phyloP scores from a whole-genome alignment of 2,888 invertebrate genomes.

The Drosophila phalerata region DNA sequence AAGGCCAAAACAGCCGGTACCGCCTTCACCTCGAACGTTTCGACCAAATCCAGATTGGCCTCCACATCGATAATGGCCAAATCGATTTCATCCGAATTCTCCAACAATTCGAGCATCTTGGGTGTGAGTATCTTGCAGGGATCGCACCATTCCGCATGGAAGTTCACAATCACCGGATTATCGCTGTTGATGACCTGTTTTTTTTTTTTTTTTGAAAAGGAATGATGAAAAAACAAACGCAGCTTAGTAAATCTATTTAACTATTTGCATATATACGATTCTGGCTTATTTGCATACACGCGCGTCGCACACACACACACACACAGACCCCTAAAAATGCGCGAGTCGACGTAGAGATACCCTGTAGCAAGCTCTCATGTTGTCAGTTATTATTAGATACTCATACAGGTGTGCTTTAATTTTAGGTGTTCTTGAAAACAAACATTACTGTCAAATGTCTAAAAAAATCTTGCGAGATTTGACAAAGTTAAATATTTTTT shows the following conservation, averaged over 20 bases:
- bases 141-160: slow-evolving; percentile 96
- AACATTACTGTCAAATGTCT: no score
- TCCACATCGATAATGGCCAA: slow-evolving; percentile 94
- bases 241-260: not conserved
- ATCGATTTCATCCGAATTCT: slow-evolving; percentile 90
- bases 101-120: slow-evolving; percentile 91
- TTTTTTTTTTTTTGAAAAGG: no score
- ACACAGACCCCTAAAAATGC: not conserved
- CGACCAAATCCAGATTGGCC: slow-evolving; percentile 92
- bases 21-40: slow-evolving; percentile 93
- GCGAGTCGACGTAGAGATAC: slow-evolving; percentile 21
- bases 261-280: slow-evolving; percentile 20
- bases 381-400: no score
- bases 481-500: no score
- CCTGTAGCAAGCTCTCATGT: slow-evolving; percentile 13
- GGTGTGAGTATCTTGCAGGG: slow-evolving; percentile 95
- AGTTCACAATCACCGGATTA: slow-evolving; percentile 95
- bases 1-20: slow-evolving; percentile 91
- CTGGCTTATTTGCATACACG: slow-evolving; percentile 63
- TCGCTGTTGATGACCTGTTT: slow-evolving; percentile 91
- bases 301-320: slow-evolving; percentile 22
- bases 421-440: no score
- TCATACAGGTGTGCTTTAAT: no score
- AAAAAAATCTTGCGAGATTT: no score
- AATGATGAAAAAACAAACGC: not conserved